These are phyloP conservation scores for Poecilia picta DNA, from an alignment of 2,797 vertebrate species.

Conservation along the genomic window DNA sequence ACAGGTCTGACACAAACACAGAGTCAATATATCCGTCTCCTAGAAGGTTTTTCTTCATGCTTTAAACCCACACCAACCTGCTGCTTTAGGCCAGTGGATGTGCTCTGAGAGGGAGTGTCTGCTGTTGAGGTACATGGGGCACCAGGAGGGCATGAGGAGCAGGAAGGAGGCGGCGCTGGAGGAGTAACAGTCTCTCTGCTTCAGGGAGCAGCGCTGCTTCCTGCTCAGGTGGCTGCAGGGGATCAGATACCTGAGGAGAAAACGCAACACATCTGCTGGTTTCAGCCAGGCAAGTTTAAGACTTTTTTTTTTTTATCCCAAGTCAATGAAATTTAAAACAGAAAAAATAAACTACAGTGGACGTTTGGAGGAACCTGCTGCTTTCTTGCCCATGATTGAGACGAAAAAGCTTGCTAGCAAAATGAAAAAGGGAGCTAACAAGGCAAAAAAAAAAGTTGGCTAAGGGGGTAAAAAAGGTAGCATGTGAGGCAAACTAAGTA, in stretches of 20 bases:
- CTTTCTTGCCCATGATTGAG: too few relatives aligned
- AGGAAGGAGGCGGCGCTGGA: constrained; percentile 87
- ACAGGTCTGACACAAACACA: constrained; percentile 44
- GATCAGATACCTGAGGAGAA: constrained; percentile 87
- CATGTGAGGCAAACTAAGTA: too few relatives aligned
- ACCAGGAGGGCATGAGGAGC: constrained; percentile 89
- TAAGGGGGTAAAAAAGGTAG: too few relatives aligned
- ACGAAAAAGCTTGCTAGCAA: too few relatives aligned
- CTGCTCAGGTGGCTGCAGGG: constrained; percentile 90
- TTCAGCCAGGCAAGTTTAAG: too few relatives aligned
- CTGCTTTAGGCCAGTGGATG: constrained; percentile 86
- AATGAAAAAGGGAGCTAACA: too few relatives aligned
- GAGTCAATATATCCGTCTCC: neutral
- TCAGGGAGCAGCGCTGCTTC: constrained; percentile 81
- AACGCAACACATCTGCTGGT: neutral
- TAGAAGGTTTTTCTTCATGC: too few relatives aligned
- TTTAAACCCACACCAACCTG: constrained; percentile 42
- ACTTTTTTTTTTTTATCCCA: too few relatives aligned
- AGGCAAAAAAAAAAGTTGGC: too few relatives aligned
- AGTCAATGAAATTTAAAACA: neutral
- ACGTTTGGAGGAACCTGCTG: too few relatives aligned
- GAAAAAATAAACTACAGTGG: too few relatives aligned
- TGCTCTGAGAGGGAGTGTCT: constrained; percentile 73
- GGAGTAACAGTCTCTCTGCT: constrained; percentile 87
- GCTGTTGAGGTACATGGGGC: constrained; percentile 74